Base-by-base conservation (phyloP, 2,797 vertebrate species). In the Gorsachius magnificus region DNA sequence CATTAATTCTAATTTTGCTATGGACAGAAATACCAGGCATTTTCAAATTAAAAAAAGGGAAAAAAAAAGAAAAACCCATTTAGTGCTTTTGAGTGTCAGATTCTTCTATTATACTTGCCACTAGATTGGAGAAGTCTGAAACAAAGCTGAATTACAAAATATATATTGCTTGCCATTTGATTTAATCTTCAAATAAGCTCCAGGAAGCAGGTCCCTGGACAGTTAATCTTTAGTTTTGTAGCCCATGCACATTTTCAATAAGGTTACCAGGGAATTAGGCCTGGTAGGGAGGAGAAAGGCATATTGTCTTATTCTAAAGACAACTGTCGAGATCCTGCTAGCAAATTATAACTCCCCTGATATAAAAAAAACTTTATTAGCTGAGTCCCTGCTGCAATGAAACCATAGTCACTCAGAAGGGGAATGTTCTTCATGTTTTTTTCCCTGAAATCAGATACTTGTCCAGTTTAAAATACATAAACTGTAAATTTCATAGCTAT, bases 121-220 rank as follows among this genome's bases (percentile, higher is more conserved):
- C 48, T 75, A 90, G 54, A 83, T 89, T 80, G 90, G 56, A 66
- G 96, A 96, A 97, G 94, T 95, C 93, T 93, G 94, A 96, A 97
- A 97, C 96, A 97, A 97, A 98, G 96, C 95, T 76, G 48, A 97
- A 97, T 98, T 97, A 97, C 96, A 95, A 97, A 97, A 98, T 97
- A 98, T 97, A 97, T 98, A 97, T 98, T 95, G 95, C 97, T 95
- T 98, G 96, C 95, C 97, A 98, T 98, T 98, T 98, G 97, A 98
- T 98, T 98, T 98, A 98, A 98, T 98, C 98, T 98, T 98, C 98
- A 98, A 98, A 97, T 97, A 97, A 98, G 98, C 97, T 97, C 95
- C 96, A 96, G 97, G 97, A 98, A 98, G 96, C 97, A 98, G 97
- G 96, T 98, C 97, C 97, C 98, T 96, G 97, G 98, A 98, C 97